A percentile compares a stretch with the other conserved stretches of the same genome.
Evolutionary conservation across 2,888 invertebrate genomes (phyloP).

Genomic region (Vanessa cardui): DNA sequence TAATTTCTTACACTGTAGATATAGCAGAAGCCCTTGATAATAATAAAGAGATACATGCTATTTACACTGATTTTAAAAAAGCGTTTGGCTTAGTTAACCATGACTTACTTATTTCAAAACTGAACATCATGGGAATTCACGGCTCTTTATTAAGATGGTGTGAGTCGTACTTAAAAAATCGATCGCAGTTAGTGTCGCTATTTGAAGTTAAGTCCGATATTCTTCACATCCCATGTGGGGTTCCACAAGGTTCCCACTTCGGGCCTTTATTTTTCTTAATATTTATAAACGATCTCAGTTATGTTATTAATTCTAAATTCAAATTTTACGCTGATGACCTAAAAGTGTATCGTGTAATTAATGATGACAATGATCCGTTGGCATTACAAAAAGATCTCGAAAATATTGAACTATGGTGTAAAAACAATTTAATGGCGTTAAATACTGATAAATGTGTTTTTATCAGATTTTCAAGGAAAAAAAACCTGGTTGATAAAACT

Average conservation of each 20-base stretch:
- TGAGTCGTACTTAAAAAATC: not conserved
- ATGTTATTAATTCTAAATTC: not conserved
- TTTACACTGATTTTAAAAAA: too few relatives aligned
- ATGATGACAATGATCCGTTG: not conserved
- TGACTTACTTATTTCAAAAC: too few relatives aligned
- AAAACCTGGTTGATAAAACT: conserved; percentile 2
- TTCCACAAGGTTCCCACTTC: not conserved
- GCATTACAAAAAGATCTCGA: not conserved
- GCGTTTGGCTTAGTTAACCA: too few relatives aligned
- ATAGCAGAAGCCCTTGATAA: conserved; percentile 3
- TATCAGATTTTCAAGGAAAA: not conserved
- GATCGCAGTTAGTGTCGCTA: too few relatives aligned
- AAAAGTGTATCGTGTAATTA: too few relatives aligned
- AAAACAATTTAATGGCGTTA: not conserved
- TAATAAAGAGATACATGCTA: not conserved
- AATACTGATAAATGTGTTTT: not conserved
- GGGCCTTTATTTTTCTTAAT: not conserved
- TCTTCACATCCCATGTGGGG: not conserved
- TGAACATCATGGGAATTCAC: not conserved
- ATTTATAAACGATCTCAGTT: not conserved
- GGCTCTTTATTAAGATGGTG: not conserved
- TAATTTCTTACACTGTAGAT: not conserved
- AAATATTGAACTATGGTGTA: not conserved
- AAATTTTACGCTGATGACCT: not conserved
- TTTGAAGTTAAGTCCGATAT: not conserved